Conservation (phyloP, 1,140 invertebrate genomes). For the Pseudachorutes palmiensis region DNA sequence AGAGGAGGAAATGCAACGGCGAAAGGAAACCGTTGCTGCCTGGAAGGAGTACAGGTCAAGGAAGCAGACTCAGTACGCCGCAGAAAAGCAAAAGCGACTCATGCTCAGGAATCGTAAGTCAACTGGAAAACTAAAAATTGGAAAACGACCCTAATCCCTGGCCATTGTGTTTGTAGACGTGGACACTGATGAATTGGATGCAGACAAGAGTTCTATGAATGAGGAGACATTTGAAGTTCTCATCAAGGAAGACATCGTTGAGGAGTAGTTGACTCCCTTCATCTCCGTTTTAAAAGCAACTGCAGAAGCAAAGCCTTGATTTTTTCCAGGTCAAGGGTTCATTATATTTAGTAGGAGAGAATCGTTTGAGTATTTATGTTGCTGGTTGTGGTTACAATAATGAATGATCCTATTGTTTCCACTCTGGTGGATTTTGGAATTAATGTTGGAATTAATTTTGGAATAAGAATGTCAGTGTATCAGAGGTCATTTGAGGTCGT, state of each 20-base stretch:
- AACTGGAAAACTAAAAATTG: conserved; percentile 3
- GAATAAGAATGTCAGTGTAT: too few species aligned
- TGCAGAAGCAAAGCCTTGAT: too few species aligned
- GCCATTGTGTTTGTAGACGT: conserved; percentile 74
- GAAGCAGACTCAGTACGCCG: conserved; percentile 63
- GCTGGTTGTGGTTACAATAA: too few species aligned
- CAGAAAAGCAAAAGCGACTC: conserved; percentile 67
- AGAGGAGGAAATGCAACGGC: conserved; percentile 86
- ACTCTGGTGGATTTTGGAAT: too few species aligned
- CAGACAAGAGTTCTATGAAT: conserved; percentile 76
- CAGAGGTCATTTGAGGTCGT: too few species aligned
- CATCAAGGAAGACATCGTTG: conserved; percentile 88
- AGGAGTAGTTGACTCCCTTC: conserved; percentile 42
- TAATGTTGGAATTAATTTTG: too few species aligned
- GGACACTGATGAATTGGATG: conserved; percentile 83
- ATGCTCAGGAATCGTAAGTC: conserved; percentile 76
- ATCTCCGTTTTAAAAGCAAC: neutral
- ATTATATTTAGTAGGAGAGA: too few species aligned
- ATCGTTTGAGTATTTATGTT: too few species aligned
- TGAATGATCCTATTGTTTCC: too few species aligned
- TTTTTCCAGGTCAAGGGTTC: too few species aligned
- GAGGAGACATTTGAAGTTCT: conserved; percentile 96
- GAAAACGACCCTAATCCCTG: conserved; percentile 28
- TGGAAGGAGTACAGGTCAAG: conserved; percentile 72
- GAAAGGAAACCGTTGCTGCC: conserved; percentile 76